Conservation (phyloP, 2,888 invertebrate species). For the Nipponacmea schrenckii region DNA sequence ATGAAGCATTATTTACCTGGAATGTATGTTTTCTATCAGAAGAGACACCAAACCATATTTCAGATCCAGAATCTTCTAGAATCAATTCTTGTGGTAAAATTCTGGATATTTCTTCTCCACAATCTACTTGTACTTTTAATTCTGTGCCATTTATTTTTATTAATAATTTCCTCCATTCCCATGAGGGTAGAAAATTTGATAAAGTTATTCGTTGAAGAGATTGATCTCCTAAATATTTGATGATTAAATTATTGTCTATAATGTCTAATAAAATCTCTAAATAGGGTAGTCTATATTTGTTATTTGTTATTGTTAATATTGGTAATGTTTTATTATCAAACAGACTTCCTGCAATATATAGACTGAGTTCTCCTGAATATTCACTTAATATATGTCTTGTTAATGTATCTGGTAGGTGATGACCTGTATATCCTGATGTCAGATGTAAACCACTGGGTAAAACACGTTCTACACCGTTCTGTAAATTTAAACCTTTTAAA, state of each 20-base stretch:
- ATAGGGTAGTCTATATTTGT: conserved; percentile 43
- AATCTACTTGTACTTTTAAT: conserved; percentile 43
- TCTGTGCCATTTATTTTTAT: conserved; percentile 39
- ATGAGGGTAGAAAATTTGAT: conserved; percentile 36
- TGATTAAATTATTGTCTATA: conserved; percentile 37
- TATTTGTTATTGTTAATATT: conserved; percentile 44
- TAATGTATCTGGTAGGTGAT: conserved; percentile 28
- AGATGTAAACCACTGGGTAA: conserved; percentile 43
- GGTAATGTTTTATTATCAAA: conserved; percentile 26
- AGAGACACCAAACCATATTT: conserved; percentile 38
- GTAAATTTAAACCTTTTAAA: conserved; percentile 26
- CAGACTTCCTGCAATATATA: conserved; percentile 35
- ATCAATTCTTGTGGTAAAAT: conserved; percentile 40
- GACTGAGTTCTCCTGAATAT: conserved; percentile 41
- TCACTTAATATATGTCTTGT: conserved; percentile 36
- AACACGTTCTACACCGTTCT: conserved; percentile 29
- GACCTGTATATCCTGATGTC: conserved; percentile 36
- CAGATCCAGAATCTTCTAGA: conserved; percentile 38
- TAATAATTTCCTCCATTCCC: conserved; percentile 41
- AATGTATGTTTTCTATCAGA: conserved; percentile 33
- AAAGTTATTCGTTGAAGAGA: conserved; percentile 51
- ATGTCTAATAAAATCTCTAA: conserved; percentile 48
- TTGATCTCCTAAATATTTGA: conserved; percentile 51
- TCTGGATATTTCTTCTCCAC: conserved; percentile 32
- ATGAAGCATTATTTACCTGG: conserved; percentile 35